A percentile compares a stretch with the other conserved stretches of the same genome.
These are phyloP conservation scores for Chiroxiphia lanceolata DNA, from an alignment of 2,797 vertebrate species.

Conservation along the genomic window DNA sequence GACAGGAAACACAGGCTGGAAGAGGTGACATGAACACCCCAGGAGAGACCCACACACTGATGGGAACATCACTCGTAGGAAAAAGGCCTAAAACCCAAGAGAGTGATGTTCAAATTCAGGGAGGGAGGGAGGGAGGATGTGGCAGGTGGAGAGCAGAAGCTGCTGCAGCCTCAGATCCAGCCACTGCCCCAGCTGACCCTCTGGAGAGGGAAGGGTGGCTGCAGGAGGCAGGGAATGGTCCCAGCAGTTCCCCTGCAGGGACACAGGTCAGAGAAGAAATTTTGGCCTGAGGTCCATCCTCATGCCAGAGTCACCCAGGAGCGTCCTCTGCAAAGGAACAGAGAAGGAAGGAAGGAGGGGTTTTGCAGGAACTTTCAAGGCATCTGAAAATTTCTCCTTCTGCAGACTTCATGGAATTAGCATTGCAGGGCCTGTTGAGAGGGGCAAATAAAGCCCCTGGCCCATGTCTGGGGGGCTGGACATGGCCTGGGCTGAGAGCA, in stretches of 20 bases:
- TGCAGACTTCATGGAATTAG: not conserved
- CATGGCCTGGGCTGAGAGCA: not conserved
- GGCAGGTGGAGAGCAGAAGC: not conserved
- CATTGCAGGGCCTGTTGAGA: not conserved
- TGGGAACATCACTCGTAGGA: accelerated
- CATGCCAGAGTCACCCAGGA: not conserved
- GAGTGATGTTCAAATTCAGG: not conserved
- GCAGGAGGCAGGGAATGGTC: not conserved
- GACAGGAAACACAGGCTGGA: not conserved
- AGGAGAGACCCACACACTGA: not conserved
- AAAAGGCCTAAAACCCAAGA: not conserved
- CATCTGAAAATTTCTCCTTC: not conserved
- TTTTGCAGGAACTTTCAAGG: not conserved
- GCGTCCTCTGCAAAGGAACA: not conserved
- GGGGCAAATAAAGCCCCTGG: not conserved
- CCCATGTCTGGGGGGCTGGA: not conserved
- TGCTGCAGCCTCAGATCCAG: not conserved
- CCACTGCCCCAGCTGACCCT: not conserved
- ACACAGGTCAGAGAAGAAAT: not conserved
- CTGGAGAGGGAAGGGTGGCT: not conserved
- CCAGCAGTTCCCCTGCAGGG: not conserved
- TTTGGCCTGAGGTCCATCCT: not conserved
- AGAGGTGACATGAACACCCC: not conserved
- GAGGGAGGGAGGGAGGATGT: not conserved
- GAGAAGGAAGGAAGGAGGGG: not conserved